Evolutionary conservation across 1,140 invertebrate genomes (phyloP), one percentile per base, ranked within the genome.

Genomic region (Cecropterus lyciades): DNA sequence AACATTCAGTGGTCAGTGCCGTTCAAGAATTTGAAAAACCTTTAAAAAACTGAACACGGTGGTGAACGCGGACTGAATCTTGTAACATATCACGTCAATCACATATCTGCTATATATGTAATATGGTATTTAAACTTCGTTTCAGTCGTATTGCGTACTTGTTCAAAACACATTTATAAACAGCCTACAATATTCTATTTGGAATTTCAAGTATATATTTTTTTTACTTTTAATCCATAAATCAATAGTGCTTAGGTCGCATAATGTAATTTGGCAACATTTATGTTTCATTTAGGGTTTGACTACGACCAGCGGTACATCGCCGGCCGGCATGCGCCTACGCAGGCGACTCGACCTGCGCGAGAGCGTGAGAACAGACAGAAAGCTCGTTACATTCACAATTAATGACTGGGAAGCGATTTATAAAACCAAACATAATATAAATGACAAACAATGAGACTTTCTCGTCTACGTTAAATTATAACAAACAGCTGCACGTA

Each of bases 331-430:
- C 9, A 7, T 24, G n/a, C 27, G 27, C 27, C 27, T 8, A 7
- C 27, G 27, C 48, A 52, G 24, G 7, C 24, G 24, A 15, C 49
- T 33, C 51, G 30, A 17, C 14, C 16, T 20, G 16, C 5, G 52
- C 52, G 33, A 40, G 52, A 55, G 30, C 52, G 52, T 40, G 30
- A 53, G 15, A 53, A 55, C 52, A 17, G 15, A 55, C 33, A 13
- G 33, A 56, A 56, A 56, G 33, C 53, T 42, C 33, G 17, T 56
- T 56, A 42, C 53, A 43, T 56, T 42, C 7, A 42, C 53, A 42
- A 56, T 42, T 56, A 56, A 42, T 56, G 53, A 56, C 53, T 42
- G 53, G 53, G 53, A 56, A 56, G 53, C 11, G 17, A 56, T 42
- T 56, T 40, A 40, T 30, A 55, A 55, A 37, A 40, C 33, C 16